Conservation (phyloP, 2,113 vertebrate species). For the Phrynosoma platyrhinos region DNA sequence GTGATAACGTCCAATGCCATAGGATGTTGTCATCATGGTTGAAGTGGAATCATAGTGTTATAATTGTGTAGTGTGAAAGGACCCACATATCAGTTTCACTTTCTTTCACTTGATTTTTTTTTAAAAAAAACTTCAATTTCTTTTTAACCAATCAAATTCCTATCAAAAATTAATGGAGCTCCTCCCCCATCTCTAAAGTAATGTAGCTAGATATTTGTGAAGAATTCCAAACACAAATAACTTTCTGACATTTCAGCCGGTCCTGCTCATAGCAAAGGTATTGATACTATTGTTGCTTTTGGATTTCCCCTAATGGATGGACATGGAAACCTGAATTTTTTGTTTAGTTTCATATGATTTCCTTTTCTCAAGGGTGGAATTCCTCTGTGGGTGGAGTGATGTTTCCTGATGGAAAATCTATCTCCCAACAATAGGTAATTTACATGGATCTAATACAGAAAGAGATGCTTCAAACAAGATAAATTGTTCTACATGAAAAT, state of each 20-base stretch:
- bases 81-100: too few species aligned
- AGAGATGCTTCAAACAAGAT: not conserved
- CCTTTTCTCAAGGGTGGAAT: not conserved
- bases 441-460: conserved; percentile 13
- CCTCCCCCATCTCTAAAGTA: too few species aligned
- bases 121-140: too few species aligned
- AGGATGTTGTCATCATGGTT: too few species aligned
- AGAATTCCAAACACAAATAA: not conserved
- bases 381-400: not conserved
- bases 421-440: conserved; percentile 1
- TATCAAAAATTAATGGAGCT: too few species aligned
- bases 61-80: too few species aligned
- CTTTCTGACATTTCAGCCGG: not conserved
- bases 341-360: not conserved
- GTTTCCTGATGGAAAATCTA: conserved; percentile 1
- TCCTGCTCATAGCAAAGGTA: not conserved
- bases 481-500: conserved; percentile 13
- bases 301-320: not conserved
- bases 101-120: too few species aligned
- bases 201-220: not conserved
- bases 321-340: not conserved
- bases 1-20: too few species aligned
- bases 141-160: too few species aligned
- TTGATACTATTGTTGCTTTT: not conserved
- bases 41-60: too few species aligned